phyloP scores from a whole-genome alignment of 2,113 vertebrate species.

The Proteles cristata region DNA sequence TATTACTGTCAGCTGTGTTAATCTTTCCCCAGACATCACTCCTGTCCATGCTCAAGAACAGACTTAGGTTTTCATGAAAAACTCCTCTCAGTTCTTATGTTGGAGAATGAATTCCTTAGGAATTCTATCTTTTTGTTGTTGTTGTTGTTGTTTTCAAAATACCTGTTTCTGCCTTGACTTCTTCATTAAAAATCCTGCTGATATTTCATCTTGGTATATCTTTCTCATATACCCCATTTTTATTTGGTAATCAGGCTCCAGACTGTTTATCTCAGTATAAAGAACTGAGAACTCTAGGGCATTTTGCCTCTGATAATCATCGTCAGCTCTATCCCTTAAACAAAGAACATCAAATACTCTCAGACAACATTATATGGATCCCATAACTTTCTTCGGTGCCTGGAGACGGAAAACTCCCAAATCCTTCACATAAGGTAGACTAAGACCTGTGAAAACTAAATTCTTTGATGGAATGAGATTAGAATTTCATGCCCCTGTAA shows the following conservation, averaged over 20 bases:
- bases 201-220: neutral
- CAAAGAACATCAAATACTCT: neutral
- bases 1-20: neutral
- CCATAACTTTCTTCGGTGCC: neutral
- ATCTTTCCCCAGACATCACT: neutral
- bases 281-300: neutral
- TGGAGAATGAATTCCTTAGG: neutral
- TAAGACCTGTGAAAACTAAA: neutral
- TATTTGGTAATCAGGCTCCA: neutral
- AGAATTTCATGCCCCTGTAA: neutral
- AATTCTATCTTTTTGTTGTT: neutral
- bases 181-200: neutral
- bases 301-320: neutral
- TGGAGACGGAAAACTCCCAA: neutral
- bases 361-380: neutral
- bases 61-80: neutral
- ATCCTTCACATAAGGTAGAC: neutral
- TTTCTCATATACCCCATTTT: neutral
- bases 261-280: neutral
- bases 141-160: neutral
- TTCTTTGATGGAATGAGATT: neutral
- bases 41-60: neutral
- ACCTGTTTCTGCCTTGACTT: neutral
- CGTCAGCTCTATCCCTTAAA: neutral
- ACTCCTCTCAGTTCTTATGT: neutral